Evolutionary conservation across 1,140 invertebrate genomes (phyloP), one percentile per base, ranked within the genome.

Genomic region (Aradophagus sp.): DNA sequence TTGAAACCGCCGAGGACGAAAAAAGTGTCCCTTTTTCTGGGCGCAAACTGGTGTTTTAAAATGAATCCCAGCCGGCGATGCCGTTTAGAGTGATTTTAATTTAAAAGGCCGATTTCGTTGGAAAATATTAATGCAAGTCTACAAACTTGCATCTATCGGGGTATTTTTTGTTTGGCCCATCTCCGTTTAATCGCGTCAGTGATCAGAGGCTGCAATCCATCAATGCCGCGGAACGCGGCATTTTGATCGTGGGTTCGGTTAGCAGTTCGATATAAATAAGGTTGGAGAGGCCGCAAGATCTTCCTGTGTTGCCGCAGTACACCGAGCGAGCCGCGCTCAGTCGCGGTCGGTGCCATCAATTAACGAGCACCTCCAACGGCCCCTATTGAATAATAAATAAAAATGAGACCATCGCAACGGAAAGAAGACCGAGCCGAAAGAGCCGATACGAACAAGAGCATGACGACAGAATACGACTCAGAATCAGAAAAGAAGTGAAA

Each of bases 341-440:
- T 61, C 52, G 62, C 55, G 61, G 77, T 61, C 77, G 66, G 74
- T 82, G 76, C 80, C 79, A 84, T 84, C 82, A 80, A 84, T 82
- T 83, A 84, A 84, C 80, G 79, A 82, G 80, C 80, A 81, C 80
- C 79, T 75, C 69, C 72, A 77, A 65, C 53, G 75, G 73, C 16
- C 65, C 65, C 77, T 75, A 84, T 84, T 84, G 80, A 84, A 84
- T 82, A 81, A 82, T 82, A 81, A 83, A 82, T 77, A 83, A 81
- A 79, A 80, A 80, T 76, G 74, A 74, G 66, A 77, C 19, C 41
- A 70, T 56, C 41, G 38, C 53, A 47, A 56, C 48, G 56, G 75
- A 74, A 75, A 65, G 56, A 50, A 69, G 61, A 47, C 39, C 45
- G 63, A 45, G 58, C 48, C 11, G 44, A 73, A 70, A 59, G 48